Evolutionary conservation across 2,113 vertebrate genomes (phyloP).

Genomic region (Cairina moschata): DNA sequence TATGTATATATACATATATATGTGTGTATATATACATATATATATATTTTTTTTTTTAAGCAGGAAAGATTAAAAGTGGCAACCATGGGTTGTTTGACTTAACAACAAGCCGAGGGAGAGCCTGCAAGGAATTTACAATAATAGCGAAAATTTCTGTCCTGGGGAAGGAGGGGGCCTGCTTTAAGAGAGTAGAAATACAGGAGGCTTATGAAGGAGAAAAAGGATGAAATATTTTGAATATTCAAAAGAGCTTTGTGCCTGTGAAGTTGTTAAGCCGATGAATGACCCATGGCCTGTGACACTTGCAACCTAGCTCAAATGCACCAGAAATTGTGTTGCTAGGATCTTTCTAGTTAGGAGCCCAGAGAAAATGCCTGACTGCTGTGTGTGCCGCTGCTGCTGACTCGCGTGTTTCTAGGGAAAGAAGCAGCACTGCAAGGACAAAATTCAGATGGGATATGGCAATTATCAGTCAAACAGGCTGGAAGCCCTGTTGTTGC

Average conservation of each 20-base stretch:
- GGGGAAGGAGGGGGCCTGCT: background rate
- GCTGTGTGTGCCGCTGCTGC: background rate
- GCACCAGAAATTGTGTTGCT: background rate
- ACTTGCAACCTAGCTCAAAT: background rate
- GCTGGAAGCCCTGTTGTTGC: background rate
- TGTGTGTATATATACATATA: too few species aligned
- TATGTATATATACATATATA: too few species aligned
- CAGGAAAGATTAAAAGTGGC: background rate
- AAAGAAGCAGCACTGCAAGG: background rate
- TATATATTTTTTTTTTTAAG: too few species aligned
- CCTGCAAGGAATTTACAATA: background rate
- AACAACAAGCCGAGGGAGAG: background rate
- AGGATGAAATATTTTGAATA: background rate
- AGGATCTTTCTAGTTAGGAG: background rate
- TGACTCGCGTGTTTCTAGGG: background rate
- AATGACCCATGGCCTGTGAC: slow-evolving; percentile 1
- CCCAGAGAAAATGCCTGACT: background rate
- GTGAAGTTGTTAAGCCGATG: background rate
- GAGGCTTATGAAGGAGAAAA: background rate
- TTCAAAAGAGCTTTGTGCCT: background rate
- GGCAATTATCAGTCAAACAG: background rate
- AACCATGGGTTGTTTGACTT: background rate
- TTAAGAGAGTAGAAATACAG: background rate
- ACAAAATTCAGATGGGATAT: background rate
- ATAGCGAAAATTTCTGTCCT: background rate